Evolutionary conservation across 2,888 invertebrate genomes (phyloP).

Genomic region (Leistus spinibarbis): DNA sequence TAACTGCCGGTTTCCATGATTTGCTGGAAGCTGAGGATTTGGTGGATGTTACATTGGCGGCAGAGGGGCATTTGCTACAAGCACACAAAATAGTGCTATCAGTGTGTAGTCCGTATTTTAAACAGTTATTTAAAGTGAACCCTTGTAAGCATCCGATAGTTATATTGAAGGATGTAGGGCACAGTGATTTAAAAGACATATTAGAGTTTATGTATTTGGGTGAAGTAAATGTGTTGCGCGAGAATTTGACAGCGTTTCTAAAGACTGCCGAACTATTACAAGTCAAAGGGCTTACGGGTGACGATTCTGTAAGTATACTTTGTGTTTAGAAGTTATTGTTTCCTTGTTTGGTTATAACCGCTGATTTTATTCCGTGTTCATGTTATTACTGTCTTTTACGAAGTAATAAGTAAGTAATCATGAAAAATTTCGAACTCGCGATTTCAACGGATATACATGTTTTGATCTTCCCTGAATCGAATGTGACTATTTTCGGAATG

Average conservation of each 20-base stretch:
- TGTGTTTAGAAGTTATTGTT: neutral
- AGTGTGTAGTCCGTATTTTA: constrained; percentile 80
- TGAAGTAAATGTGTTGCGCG: constrained; percentile 73
- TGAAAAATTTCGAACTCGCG: no score
- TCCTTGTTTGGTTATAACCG: neutral
- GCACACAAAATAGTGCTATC: constrained; percentile 80
- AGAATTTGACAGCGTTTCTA: constrained; percentile 71
- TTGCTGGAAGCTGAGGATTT: constrained; percentile 73
- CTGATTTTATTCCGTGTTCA: no score
- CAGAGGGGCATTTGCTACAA: constrained; percentile 76
- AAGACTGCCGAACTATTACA: constrained; percentile 74
- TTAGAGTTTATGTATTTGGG: constrained; percentile 77
- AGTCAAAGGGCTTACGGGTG: constrained; percentile 70
- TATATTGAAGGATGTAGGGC: constrained; percentile 72
- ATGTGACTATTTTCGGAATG: no score
- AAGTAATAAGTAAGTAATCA: no score
- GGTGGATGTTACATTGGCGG: constrained; percentile 78
- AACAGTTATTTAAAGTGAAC: constrained; percentile 74
- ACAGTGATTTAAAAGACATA: constrained; percentile 71
- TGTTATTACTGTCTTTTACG: neutral
- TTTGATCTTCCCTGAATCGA: no score
- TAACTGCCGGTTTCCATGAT: constrained; percentile 74
- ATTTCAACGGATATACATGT: no score
- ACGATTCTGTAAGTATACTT: constrained; percentile 55
- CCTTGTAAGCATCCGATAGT: constrained; percentile 77